Conservation (phyloP, 2,797 vertebrate species). For the Bucorvus abyssinicus region DNA sequence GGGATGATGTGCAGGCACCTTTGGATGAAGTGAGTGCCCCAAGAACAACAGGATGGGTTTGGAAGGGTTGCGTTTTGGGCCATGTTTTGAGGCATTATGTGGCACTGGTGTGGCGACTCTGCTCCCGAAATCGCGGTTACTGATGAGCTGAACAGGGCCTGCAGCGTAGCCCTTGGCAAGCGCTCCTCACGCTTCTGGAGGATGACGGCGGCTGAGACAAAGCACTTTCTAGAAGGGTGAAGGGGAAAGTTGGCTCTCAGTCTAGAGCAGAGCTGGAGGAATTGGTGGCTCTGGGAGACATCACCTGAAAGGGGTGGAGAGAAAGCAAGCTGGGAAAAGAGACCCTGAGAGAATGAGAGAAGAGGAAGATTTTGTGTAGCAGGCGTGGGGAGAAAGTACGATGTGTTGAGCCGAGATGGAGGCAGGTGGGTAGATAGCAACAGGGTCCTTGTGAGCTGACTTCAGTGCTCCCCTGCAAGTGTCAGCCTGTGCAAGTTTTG, state of each 20-base stretch:
- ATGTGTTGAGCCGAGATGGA: not conserved
- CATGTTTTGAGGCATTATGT: not conserved
- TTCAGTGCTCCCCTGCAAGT: not conserved
- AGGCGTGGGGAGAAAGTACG: not conserved
- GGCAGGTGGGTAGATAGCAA: not conserved
- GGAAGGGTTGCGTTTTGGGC: not conserved
- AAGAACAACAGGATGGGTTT: not conserved
- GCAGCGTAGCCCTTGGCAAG: not conserved
- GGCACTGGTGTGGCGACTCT: not conserved
- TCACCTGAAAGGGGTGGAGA: not conserved
- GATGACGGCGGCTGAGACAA: too few relatives aligned
- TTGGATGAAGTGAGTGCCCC: not conserved
- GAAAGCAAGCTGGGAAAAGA: not conserved
- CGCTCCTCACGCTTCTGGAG: not conserved
- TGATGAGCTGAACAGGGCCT: not conserved
- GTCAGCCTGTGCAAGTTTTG: not conserved
- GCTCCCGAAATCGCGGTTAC: not conserved
- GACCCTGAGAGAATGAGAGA: not conserved
- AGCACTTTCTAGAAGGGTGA: not conserved
- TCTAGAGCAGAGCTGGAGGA: not conserved
- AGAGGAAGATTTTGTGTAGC: not conserved
- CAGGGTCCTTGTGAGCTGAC: not conserved
- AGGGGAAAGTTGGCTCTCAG: not conserved
- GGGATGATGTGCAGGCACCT: constrained; percentile 21
- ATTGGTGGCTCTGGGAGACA: not conserved